Evolutionary conservation across 2,888 invertebrate species (phyloP), one percentile per base, ranked within the genome.

Genomic region (Physocephala rufipes): DNA sequence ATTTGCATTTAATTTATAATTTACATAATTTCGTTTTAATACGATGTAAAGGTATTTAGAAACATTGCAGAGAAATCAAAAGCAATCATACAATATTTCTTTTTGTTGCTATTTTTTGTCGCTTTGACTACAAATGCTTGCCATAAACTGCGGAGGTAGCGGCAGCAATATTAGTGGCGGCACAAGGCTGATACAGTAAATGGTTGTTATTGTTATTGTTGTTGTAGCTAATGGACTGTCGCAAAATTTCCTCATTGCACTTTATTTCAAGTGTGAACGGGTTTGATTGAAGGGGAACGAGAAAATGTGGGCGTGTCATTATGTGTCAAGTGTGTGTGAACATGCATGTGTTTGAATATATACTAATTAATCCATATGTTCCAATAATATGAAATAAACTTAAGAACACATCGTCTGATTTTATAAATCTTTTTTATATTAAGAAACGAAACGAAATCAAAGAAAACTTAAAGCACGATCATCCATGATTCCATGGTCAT

Each of bases 211-310:
- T 62, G 43, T 51, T 21, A 2, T 13, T 62, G 30, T 62, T 62
- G 24, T 53, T 15, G 21, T 12, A 24, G 28, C 49, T 12, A 21
- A 24, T 58, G 36, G 49, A 45, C 43, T 53, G 63, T 16, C n/a
- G 30, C 61, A 58, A 59, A 61, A 61, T 65, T 70, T 70, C 70
- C 70, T 70, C 49, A 65, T 65, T 58, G 28, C 58, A 66, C 19
- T 58, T 43, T n/a, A 7, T 30, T 43, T 49, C 66, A 53, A 49
- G 16, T 24, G 4, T 58, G 16, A 67, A 5, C 24, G 24, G 13
- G 43, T 43, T 16, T 58, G 16, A 58, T 16, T 13, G 16, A 24
- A 13, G 49, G 28, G 21, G 55, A 30, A 30, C 15, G 13, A 15
- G n/a, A n/a, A 26, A 28, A 55, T 59, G 45, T 15, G 49, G 47